Conservation (phyloP, 1,140 invertebrate genomes). For the Caenorhabditis brenneri region DNA sequence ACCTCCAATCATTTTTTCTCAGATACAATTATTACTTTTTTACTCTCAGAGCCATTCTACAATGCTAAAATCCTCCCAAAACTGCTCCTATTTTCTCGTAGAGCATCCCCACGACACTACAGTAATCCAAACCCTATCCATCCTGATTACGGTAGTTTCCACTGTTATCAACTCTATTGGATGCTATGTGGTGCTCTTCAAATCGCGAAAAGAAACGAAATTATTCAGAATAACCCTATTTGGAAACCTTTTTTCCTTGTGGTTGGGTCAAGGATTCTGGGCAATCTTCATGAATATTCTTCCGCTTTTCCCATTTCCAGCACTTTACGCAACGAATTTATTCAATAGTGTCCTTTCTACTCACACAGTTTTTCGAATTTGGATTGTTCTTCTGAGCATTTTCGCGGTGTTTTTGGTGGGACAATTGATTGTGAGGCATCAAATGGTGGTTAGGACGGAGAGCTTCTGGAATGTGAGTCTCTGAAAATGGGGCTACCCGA, state of each 20-base stretch:
- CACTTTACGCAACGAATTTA: background rate
- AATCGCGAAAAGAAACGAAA: slow-evolving; percentile 13
- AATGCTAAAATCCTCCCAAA: background rate
- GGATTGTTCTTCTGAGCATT: background rate
- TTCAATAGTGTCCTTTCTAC: background rate
- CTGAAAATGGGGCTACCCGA: too few species aligned
- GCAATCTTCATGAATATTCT: background rate
- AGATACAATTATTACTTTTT: too few species aligned
- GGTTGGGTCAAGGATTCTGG: background rate
- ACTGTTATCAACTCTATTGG: background rate
- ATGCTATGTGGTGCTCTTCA: background rate
- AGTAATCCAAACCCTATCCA: background rate
- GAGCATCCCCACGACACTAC: background rate
- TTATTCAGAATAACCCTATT: background rate
- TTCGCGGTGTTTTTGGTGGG: background rate
- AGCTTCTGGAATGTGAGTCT: slow-evolving; percentile 1
- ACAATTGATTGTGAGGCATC: background rate
- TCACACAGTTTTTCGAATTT: background rate
- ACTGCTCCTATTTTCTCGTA: background rate
- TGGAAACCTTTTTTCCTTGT: background rate
- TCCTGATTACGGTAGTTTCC: background rate
- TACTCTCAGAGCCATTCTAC: too few species aligned
- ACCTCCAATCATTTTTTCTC: too few species aligned
- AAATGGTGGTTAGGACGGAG: background rate
- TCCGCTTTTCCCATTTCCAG: background rate